Base-by-base conservation (phyloP, 2,113 vertebrate species). In the Muntiacus reevesi region DNA sequence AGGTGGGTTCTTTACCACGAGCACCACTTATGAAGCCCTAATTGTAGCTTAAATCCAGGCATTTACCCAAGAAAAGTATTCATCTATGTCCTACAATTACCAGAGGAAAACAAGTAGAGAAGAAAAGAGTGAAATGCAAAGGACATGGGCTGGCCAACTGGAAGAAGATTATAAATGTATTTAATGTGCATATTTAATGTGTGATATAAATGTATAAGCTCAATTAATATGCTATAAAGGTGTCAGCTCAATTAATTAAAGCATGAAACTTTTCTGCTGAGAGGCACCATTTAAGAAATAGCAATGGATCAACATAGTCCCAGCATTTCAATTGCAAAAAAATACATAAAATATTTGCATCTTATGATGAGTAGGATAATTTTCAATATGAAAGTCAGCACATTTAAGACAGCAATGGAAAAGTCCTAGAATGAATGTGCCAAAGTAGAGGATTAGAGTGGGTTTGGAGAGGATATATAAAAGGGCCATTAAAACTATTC, bases 381-480 rank as follows among this genome's bases (percentile, higher is more conserved):
- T 95, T 98, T 93, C 57, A 95, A 94, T 85, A 90, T 23, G 82
- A 97, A 98, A 97, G 93, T 88, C 7, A 94, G 30, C 62, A 90
- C 28, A 62, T 95, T 98, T 95, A 74, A 95, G 95, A 91, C 19
- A 85, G 23, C 43, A 93, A 40, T 89, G 64, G 74, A 97, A 94
- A 97, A 95, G 55, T 97, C 33, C 64, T 84, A 81, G 59, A 92
- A 55, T 27, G 71, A 84, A 81, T 55, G 78, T 92, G 78, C 50
- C 67, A 45, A 47, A 91, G 36, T 43, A 52, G 74, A 89, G 30
- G 45, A 74, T 0, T 94, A 54, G 54, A 85, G 17, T 94, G 83
- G 62, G 25, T 88, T 97, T 97, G 76, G 52, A 59, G 50, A 82
- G 33, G 85, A 81, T 82, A 25, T n/a, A 47, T 36, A 59, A 98